Conservation (phyloP, 2,888 invertebrate species). For the Hyalella azteca region DNA sequence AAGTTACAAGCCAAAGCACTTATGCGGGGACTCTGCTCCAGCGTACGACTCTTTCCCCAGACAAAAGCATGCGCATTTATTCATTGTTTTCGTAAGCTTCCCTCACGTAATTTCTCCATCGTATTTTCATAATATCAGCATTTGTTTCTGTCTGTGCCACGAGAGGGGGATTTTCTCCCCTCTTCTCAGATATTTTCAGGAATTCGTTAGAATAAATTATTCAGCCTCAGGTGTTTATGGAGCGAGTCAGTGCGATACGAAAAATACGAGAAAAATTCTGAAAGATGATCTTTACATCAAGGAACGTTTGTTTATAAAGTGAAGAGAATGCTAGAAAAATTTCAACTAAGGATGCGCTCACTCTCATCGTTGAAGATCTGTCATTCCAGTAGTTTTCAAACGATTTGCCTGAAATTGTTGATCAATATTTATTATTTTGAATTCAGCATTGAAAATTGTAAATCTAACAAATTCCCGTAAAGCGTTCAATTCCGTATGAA, state of each 20-base stretch:
- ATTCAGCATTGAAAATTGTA: too few species aligned
- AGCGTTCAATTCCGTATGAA: too few species aligned
- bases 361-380: too few species aligned
- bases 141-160: neutral
- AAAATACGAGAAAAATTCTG: neutral
- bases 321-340: too few species aligned
- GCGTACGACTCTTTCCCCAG: neutral
- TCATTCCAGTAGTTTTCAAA: too few species aligned
- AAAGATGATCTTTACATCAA: neutral
- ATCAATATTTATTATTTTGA: too few species aligned
- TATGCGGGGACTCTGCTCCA: too few species aligned
- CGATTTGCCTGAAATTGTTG: too few species aligned
- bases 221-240: neutral
- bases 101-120: neutral
- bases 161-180: neutral
- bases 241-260: neutral
- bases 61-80: neutral
- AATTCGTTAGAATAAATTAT: constrained; percentile 1
- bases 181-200: neutral
- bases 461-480: too few species aligned
- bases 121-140: neutral
- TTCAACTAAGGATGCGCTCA: too few species aligned
- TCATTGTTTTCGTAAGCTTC: neutral
- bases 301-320: too few species aligned
- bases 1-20: too few species aligned